These are phyloP conservation scores for Hemicrepidius hirtus DNA, from an alignment of 2,888 invertebrate species.

Conservation along the genomic window DNA sequence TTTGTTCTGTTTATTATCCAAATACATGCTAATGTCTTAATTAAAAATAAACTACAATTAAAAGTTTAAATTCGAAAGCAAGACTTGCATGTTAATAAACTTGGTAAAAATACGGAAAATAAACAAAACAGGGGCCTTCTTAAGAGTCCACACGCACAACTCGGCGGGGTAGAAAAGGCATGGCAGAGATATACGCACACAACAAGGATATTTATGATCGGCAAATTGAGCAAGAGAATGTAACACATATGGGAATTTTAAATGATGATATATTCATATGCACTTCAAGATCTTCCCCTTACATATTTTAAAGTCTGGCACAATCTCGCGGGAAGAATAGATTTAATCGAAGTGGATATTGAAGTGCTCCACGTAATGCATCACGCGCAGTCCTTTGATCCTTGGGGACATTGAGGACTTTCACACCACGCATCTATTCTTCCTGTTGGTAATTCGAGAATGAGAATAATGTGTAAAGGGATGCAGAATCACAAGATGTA, in stretches of 20 bases:
- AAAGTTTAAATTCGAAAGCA: no score
- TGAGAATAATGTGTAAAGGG: slow-evolving; percentile 15
- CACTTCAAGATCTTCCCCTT: slow-evolving; percentile 56
- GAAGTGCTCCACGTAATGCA: slow-evolving; percentile 65
- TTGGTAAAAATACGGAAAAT: neutral
- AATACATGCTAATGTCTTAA: no score
- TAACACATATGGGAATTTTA: slow-evolving; percentile 52
- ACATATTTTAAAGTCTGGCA: slow-evolving; percentile 62
- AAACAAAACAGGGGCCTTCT: neutral
- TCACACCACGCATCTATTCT: slow-evolving; percentile 37
- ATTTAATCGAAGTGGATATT: slow-evolving; percentile 67
- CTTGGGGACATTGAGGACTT: slow-evolving; percentile 59
- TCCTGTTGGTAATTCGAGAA: slow-evolving; percentile 18
- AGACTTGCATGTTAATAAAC: no score
- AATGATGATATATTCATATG: slow-evolving; percentile 59
- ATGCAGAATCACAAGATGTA: neutral
- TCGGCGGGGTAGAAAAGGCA: slow-evolving; percentile 3
- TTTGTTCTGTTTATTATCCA: no score
- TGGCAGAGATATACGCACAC: slow-evolving; percentile 36
- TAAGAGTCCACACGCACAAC: slow-evolving; percentile 23
- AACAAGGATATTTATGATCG: slow-evolving; percentile 47
- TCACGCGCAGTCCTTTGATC: slow-evolving; percentile 65
- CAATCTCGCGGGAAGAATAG: slow-evolving; percentile 64
- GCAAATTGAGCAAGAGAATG: slow-evolving; percentile 51
- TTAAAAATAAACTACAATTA: no score